These are phyloP conservation scores for Anarrhichthys ocellatus DNA, from an alignment of 2,113 vertebrate genomes.

Conservation along the genomic window DNA sequence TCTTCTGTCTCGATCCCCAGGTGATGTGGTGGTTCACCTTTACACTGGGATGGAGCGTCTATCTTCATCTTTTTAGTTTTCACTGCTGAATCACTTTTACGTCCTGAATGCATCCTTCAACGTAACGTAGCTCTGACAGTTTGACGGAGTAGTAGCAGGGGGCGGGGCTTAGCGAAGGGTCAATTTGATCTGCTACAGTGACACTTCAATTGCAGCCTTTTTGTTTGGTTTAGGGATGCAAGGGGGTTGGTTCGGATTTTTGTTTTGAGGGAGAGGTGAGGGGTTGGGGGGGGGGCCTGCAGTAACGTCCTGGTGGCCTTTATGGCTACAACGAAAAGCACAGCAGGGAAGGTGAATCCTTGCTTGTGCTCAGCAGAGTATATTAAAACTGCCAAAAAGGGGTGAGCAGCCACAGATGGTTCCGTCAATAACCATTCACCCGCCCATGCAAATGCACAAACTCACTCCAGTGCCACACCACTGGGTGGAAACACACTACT, in stretches of 20 bases:
- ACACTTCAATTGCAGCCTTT: constrained; percentile 32
- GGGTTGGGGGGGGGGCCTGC: constrained; percentile 20
- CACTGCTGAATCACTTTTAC: background rate
- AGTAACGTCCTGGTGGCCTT: constrained; percentile 57
- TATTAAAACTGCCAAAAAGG: constrained; percentile 80
- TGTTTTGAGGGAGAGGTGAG: background rate
- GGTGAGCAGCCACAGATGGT: constrained; percentile 80
- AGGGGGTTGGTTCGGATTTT: constrained; percentile 12
- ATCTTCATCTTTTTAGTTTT: background rate
- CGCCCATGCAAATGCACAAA: constrained; percentile 47
- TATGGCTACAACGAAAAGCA: constrained; percentile 74
- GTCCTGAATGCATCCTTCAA: background rate
- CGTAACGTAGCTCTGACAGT: too few species aligned
- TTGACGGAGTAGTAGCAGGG: too few species aligned
- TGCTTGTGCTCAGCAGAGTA: constrained; percentile 70
- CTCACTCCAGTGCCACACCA: constrained; percentile 49
- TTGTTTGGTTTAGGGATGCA: constrained; percentile 45
- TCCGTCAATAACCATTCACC: constrained; percentile 77
- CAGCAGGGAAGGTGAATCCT: constrained; percentile 67
- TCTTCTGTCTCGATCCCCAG: background rate
- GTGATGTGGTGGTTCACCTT: background rate
- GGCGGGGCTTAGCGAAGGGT: background rate
- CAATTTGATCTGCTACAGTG: constrained; percentile 16
- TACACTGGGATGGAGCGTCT: background rate
- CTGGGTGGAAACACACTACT: constrained; percentile 11